Evolutionary conservation across 2,113 vertebrate species (phyloP).

Genomic region (Sturnus vulgaris): DNA sequence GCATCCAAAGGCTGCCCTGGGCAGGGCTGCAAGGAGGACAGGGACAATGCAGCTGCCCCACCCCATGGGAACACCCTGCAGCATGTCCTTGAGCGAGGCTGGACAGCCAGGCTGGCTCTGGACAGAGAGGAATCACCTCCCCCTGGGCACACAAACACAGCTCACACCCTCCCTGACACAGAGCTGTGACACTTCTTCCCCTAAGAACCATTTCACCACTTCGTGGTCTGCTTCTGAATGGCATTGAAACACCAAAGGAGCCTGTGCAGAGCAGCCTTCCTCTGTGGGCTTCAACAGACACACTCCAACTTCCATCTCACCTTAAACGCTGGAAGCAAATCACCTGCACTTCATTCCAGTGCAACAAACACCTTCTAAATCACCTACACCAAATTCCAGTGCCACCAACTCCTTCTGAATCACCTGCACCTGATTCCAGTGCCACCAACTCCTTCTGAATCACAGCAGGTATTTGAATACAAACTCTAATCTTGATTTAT

Average conservation of each 20-base stretch:
- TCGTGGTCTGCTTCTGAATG: fast-evolving
- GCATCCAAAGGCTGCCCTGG: not conserved
- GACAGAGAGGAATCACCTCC: fast-evolving
- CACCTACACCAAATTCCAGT: not conserved
- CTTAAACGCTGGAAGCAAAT: not conserved
- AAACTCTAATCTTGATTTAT: not conserved
- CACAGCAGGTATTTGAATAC: not conserved
- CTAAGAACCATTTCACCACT: not conserved
- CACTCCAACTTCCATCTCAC: not conserved
- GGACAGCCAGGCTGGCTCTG: not conserved
- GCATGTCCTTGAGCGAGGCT: not conserved
- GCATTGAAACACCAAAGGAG: not conserved
- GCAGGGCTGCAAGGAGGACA: fast-evolving
- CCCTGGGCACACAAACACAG: not conserved
- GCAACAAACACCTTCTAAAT: not conserved
- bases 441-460: not conserved
- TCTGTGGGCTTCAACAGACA: not conserved
- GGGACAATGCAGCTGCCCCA: not conserved
- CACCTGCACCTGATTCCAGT: not conserved
- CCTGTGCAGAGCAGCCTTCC: not conserved
- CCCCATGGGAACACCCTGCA: not conserved
- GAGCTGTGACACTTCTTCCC: not conserved
- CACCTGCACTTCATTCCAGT: not conserved
- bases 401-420: no score
- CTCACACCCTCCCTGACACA: not conserved